Evolutionary conservation across 2,888 invertebrate species (phyloP).

Genomic region (Acrobasis suavella): DNA sequence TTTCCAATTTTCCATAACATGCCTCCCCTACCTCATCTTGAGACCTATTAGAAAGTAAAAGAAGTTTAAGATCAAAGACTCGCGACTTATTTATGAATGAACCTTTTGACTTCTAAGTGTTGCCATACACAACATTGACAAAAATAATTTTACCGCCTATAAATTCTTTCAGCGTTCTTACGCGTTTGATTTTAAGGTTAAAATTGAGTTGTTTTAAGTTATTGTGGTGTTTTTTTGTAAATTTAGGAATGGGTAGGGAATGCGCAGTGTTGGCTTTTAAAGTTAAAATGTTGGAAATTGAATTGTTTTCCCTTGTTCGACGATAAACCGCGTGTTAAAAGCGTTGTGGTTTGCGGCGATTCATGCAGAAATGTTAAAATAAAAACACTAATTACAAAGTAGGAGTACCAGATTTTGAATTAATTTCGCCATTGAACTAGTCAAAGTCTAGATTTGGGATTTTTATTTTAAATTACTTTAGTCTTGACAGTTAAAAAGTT

Average conservation of each 20-base stretch:
- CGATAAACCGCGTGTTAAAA: conserved; percentile 34
- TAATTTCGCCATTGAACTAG: conserved; percentile 22
- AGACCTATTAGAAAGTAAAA: conserved; percentile 28
- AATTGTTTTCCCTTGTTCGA: conserved; percentile 45
- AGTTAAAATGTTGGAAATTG: conserved; percentile 56
- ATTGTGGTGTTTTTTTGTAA: conserved; percentile 6
- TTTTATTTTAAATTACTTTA: too few relatives aligned
- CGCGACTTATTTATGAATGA: conserved; percentile 48
- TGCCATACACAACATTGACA: conserved; percentile 31
- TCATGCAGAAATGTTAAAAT: conserved; percentile 27
- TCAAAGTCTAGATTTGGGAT: background rate
- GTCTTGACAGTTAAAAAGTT: too few relatives aligned
- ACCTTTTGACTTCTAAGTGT: conserved; percentile 39
- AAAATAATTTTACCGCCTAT: conserved; percentile 20
- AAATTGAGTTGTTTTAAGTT: conserved; percentile 7
- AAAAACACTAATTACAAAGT: conserved; percentile 11
- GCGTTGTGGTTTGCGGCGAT: conserved; percentile 36
- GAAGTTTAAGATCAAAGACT: conserved; percentile 48
- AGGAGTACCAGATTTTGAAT: conserved; percentile 1
- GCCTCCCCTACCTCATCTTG: conserved; percentile 33
- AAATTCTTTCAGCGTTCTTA: background rate
- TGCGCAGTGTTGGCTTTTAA: conserved; percentile 49
- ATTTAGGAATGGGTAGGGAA: conserved; percentile 39
- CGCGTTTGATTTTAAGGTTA: conserved; percentile 3
- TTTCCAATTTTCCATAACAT: conserved; percentile 15